These are phyloP conservation scores for Sarcophaga subvicina DNA, from an alignment of 2,888 invertebrate species.

Conservation along the genomic window DNA sequence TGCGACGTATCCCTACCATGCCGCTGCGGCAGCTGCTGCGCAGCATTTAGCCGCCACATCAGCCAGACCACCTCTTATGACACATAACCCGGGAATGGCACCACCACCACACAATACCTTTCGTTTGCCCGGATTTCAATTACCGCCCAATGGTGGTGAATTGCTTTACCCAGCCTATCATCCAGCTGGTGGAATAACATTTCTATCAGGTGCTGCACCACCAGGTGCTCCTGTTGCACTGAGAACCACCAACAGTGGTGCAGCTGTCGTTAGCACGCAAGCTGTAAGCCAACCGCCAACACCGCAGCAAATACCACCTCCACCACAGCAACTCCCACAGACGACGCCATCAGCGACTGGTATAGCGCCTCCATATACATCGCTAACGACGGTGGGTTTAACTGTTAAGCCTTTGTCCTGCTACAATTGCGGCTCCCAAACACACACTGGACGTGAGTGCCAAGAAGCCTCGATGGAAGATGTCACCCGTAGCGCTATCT, in stretches of 20 bases:
- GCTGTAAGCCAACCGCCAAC: slow-evolving; percentile 71
- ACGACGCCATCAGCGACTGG: slow-evolving; percentile 75
- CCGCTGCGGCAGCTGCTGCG: slow-evolving; percentile 71
- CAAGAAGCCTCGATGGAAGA: slow-evolving; percentile 96
- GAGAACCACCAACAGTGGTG: slow-evolving; percentile 67
- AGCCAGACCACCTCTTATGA: slow-evolving; percentile 76
- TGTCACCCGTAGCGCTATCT: slow-evolving; percentile 89
- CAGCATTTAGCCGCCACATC: slow-evolving; percentile 75
- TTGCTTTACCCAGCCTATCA: slow-evolving; percentile 83
- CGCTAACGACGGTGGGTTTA: slow-evolving; percentile 71
- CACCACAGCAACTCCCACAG: slow-evolving; percentile 73
- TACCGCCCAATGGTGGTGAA: slow-evolving; percentile 84
- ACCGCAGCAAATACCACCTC: slow-evolving; percentile 73
- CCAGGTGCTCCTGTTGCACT: slow-evolving; percentile 70
- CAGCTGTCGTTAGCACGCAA: slow-evolving; percentile 64
- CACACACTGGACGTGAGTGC: slow-evolving; percentile 93
- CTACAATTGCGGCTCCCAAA: slow-evolving; percentile 95
- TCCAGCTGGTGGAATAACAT: slow-evolving; percentile 74
- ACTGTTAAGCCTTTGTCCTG: slow-evolving; percentile 84
- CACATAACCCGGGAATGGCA: slow-evolving; percentile 76
- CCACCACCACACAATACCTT: slow-evolving; percentile 75
- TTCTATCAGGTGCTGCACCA: slow-evolving; percentile 74
- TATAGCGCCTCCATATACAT: slow-evolving; percentile 75
- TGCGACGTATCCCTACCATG: slow-evolving; percentile 79
- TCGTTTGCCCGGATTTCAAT: slow-evolving; percentile 80